phyloP scores from a whole-genome alignment of 2,113 vertebrate genomes.

The Eira barbara region DNA sequence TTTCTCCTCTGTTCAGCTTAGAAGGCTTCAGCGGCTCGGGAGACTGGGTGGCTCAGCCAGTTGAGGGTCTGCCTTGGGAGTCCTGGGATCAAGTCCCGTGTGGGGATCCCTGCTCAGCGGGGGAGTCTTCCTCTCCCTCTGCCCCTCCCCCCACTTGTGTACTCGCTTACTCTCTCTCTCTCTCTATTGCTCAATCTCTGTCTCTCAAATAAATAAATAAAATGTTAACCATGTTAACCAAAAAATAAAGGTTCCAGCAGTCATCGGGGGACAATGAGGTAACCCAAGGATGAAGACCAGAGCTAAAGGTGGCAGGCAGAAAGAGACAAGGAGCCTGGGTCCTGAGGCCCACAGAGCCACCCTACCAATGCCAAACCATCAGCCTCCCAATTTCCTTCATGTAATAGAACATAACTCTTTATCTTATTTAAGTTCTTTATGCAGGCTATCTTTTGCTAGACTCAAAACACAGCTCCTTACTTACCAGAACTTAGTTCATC shows the following conservation, averaged over 20 bases:
- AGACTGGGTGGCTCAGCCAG: background rate
- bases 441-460: background rate
- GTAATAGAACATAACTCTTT: background rate
- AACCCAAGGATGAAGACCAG: background rate
- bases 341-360: background rate
- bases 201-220: background rate
- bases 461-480: background rate
- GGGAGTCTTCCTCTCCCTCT: background rate
- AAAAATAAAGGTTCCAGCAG: background rate
- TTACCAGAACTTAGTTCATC: background rate
- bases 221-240: background rate
- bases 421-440: background rate
- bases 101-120: background rate
- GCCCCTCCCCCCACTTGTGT: background rate
- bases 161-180: background rate
- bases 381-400: background rate
- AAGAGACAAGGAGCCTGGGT: background rate
- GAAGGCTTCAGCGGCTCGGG: no score
- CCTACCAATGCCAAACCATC: background rate
- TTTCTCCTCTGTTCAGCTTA: background rate
- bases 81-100: background rate
- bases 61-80: background rate
- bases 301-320: background rate
- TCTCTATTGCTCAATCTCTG: no score
- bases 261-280: background rate